These are phyloP conservation scores for Andrena marginata DNA, from an alignment of 2,888 invertebrate species.

Conservation along the genomic window DNA sequence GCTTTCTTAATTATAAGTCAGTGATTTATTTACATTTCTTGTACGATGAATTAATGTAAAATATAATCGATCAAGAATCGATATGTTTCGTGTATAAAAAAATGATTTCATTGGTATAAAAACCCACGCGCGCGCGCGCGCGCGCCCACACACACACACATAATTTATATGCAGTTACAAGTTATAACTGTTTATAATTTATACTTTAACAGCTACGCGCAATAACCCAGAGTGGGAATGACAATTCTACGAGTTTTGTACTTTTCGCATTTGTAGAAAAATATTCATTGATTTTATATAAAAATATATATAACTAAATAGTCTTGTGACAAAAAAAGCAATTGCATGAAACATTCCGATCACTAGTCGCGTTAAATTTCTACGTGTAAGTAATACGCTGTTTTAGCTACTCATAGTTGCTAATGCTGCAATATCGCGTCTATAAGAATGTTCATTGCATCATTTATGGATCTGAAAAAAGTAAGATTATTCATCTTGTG, in stretches of 20 bases:
- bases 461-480: conserved; percentile 58
- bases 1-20: conserved; percentile 6
- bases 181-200: neutral
- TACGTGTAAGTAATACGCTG: neutral
- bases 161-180: neutral
- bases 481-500: conserved; percentile 5
- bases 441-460: conserved; percentile 38
- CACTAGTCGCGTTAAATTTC: neutral
- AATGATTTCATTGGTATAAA: conserved; percentile 13
- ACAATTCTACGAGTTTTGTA: conserved; percentile 22
- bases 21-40: conserved; percentile 18
- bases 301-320: conserved; percentile 19
- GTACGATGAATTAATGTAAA: neutral
- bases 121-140: neutral
- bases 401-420: neutral
- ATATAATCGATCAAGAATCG: neutral
- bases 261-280: conserved; percentile 19
- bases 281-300: conserved; percentile 8
- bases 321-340: neutral
- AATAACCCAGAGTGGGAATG: neutral
- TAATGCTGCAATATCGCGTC: conserved; percentile 40
- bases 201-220: neutral
- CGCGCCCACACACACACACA: too few relatives aligned
- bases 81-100: conserved; percentile 30
- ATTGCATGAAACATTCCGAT: neutral